A percentile compares a stretch with the other conserved stretches of the same genome.
Evolutionary conservation across 2,797 vertebrate species (phyloP).

Genomic region (Botia almorhae): DNA sequence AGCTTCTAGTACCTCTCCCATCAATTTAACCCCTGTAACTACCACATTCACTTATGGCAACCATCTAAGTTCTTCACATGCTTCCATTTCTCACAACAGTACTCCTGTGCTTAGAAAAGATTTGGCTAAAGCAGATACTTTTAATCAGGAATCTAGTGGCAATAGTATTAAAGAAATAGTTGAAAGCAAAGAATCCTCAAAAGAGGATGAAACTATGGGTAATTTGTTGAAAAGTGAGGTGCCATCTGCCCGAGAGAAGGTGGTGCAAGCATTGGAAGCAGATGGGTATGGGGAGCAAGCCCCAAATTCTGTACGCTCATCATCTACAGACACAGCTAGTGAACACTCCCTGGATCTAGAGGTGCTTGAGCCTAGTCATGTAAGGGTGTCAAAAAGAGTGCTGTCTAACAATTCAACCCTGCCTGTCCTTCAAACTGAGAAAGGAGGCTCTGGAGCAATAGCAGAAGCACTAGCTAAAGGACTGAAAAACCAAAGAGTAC

Average conservation of each 20-base stretch:
- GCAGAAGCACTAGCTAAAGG: constrained; percentile 80
- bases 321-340: constrained; percentile 88
- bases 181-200: constrained; percentile 43
- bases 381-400: constrained; percentile 48
- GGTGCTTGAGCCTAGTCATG: constrained; percentile 66
- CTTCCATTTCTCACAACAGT: constrained; percentile 30
- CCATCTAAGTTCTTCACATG: constrained; percentile 40
- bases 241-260: constrained; percentile 58
- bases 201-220: constrained; percentile 18
- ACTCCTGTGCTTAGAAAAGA: constrained; percentile 13
- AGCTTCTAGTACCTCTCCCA: constrained; percentile 70
- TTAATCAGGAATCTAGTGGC: constrained; percentile 11
- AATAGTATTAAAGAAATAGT: constrained; percentile 33
- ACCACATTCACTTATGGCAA: constrained; percentile 46
- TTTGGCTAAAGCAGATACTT: constrained; percentile 19
- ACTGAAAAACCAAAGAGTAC: constrained; percentile 85
- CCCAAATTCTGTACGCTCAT: constrained; percentile 81
- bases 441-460: constrained; percentile 58
- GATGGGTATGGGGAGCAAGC: constrained; percentile 67
- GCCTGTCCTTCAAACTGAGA: constrained; percentile 54
- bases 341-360: constrained; percentile 84
- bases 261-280: constrained; percentile 62
- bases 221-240: constrained; percentile 35
- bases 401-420: constrained; percentile 42
- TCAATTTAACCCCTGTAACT: constrained; percentile 59